phyloP scores from a whole-genome alignment of 1,140 invertebrate genomes.

The Penaeus indicus region DNA sequence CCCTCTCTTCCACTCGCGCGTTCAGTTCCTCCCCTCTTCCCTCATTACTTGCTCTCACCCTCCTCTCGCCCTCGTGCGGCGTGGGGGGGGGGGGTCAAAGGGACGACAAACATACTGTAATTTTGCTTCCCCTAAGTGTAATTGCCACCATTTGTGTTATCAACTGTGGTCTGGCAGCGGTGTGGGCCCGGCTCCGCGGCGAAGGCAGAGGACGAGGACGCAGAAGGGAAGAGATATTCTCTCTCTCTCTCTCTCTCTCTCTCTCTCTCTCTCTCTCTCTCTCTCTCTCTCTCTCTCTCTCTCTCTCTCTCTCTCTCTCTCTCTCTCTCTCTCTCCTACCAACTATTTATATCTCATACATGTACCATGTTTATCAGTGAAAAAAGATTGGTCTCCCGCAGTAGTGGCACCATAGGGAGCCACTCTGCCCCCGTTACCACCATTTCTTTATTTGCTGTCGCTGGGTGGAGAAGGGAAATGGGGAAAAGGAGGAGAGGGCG shows the following conservation, averaged over 20 bases:
- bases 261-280: background rate
- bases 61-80: background rate
- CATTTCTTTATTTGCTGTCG: background rate
- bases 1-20: background rate
- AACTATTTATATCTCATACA: no score
- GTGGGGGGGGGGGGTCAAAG: background rate
- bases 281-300: background rate
- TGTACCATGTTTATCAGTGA: no score
- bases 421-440: no score
- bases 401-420: no score
- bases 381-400: no score
- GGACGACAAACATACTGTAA: slow-evolving; percentile 34
- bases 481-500: background rate
- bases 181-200: background rate
- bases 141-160: slow-evolving; percentile 52
- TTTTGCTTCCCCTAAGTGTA: slow-evolving; percentile 43
- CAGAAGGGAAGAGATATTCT: background rate
- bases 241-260: background rate
- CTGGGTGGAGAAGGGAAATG: background rate
- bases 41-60: background rate
- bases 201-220: background rate
- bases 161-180: background rate
- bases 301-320: slow-evolving; percentile 19
- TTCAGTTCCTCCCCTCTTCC: background rate
- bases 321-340: background rate